Evolutionary conservation across 1,140 invertebrate genomes (phyloP).

Genomic region (Mylabris phalerata): DNA sequence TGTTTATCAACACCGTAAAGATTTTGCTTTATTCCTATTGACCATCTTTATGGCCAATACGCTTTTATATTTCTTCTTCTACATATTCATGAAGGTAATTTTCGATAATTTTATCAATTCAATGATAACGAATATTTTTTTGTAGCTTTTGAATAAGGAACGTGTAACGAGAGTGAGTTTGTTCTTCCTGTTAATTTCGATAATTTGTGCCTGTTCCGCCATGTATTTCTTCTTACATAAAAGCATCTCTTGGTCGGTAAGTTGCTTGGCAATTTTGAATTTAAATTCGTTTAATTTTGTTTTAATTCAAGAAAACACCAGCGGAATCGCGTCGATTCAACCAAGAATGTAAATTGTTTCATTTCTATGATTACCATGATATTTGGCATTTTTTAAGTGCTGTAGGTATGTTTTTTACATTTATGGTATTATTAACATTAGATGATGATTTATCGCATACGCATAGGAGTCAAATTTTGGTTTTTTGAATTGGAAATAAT

Average conservation of each 20-base stretch:
- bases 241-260: slow-evolving; percentile 72
- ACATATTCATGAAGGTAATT: slow-evolving; percentile 78
- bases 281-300: slow-evolving; percentile 17
- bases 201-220: slow-evolving; percentile 60
- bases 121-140: slow-evolving; percentile 33
- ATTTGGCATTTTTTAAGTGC: slow-evolving; percentile 87
- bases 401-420: slow-evolving; percentile 79
- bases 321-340: slow-evolving; percentile 71
- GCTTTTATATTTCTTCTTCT: slow-evolving; percentile 74
- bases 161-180: slow-evolving; percentile 54
- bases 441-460: slow-evolving; percentile 68
- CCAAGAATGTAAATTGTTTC: slow-evolving; percentile 62
- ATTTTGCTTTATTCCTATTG: slow-evolving; percentile 79
- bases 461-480: slow-evolving; percentile 63
- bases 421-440: slow-evolving; percentile 73
- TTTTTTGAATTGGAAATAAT: slow-evolving; percentile 53
- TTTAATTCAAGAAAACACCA: slow-evolving; percentile 56
- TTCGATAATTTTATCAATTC: slow-evolving; percentile 1
- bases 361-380: slow-evolving; percentile 84
- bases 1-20: slow-evolving; percentile 54
- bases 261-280: slow-evolving; percentile 27
- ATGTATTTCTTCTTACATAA: slow-evolving; percentile 71
- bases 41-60: slow-evolving; percentile 78
- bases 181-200: slow-evolving; percentile 59
- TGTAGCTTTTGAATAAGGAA: slow-evolving; percentile 62